A percentile compares a stretch with the other conserved stretches of the same genome.
These are phyloP conservation scores for Tolypeutes matacus DNA, from an alignment of 2,797 vertebrate genomes.

Conservation along the genomic window DNA sequence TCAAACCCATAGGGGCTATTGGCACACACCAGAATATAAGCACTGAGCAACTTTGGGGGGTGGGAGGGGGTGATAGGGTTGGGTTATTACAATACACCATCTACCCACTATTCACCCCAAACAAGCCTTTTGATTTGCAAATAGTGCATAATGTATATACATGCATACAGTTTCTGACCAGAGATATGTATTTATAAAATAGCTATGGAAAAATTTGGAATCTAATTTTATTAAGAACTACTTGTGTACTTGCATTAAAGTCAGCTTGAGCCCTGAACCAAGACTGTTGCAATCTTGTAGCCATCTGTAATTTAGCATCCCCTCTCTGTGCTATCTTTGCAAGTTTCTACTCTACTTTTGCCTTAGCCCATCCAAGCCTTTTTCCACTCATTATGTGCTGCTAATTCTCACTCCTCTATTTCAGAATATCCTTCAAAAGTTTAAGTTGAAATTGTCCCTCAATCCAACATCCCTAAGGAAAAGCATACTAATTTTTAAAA, in stretches of 20 bases:
- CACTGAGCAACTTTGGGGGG: background rate
- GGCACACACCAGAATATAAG: background rate
- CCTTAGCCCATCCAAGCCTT: background rate
- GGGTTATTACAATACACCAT: background rate
- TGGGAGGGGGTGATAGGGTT: fast-evolving
- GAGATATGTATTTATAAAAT: background rate
- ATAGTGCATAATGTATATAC: background rate
- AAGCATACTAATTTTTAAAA: background rate
- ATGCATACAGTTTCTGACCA: background rate
- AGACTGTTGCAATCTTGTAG: background rate
- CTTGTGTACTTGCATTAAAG: background rate
- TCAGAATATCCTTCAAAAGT: background rate
- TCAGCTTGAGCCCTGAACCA: background rate
- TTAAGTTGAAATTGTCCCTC: background rate
- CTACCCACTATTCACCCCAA: background rate
- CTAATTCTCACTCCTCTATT: background rate
- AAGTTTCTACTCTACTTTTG: background rate
- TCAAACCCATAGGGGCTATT: background rate
- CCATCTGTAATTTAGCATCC: background rate
- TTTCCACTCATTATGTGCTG: background rate
- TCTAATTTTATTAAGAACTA: background rate
- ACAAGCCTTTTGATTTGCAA: background rate
- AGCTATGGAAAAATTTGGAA: background rate
- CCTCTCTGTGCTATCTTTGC: background rate
- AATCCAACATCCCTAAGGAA: background rate